A percentile compares a stretch with the other conserved stretches of the same genome.
Evolutionary conservation across 1,140 invertebrate genomes (phyloP).

Genomic region (Pogonomyrmex californicus): DNA sequence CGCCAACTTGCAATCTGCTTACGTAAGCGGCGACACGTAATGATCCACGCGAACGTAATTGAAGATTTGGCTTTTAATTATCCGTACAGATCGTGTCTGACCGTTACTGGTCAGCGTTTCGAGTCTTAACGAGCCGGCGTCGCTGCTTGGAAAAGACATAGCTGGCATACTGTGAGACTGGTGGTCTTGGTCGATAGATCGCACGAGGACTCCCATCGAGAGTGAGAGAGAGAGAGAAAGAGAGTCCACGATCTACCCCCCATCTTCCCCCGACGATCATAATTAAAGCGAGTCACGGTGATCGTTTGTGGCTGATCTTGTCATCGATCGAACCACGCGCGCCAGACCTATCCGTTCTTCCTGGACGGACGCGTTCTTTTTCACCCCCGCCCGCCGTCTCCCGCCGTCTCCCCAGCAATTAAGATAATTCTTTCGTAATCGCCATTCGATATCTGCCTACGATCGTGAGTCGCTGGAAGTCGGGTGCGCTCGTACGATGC

Average conservation of each 20-base stretch:
- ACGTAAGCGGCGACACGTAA: conserved; percentile 58
- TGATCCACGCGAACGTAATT: conserved; percentile 43
- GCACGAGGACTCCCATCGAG: conserved; percentile 60
- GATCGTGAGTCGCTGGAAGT: conserved; percentile 50
- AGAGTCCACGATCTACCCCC: not conserved
- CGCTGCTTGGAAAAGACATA: conserved; percentile 68
- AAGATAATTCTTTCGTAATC: conserved; percentile 79
- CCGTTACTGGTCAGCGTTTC: conserved; percentile 65
- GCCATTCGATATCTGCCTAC: conserved; percentile 68
- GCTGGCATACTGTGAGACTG: conserved; percentile 75
- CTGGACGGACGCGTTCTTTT: conserved; percentile 47
- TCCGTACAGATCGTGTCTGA: conserved; percentile 66
- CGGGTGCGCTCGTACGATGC: conserved; percentile 18
- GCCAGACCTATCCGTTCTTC: conserved; percentile 61
- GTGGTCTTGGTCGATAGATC: conserved; percentile 67
- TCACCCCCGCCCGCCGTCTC: conserved; percentile 30
- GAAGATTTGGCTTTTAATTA: conserved; percentile 71
- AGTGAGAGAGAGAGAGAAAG: not conserved
- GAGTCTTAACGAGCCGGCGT: conserved; percentile 75
- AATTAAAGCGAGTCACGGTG: conserved; percentile 82
- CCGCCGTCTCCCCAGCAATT: conserved; percentile 78
- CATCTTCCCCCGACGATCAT: conserved; percentile 52
- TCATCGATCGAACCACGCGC: conserved; percentile 76
- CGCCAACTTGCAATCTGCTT: conserved; percentile 61
- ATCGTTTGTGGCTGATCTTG: conserved; percentile 78